phyloP scores from a whole-genome alignment of 1,140 invertebrate genomes.

The Bilobella aurantiaca region DNA sequence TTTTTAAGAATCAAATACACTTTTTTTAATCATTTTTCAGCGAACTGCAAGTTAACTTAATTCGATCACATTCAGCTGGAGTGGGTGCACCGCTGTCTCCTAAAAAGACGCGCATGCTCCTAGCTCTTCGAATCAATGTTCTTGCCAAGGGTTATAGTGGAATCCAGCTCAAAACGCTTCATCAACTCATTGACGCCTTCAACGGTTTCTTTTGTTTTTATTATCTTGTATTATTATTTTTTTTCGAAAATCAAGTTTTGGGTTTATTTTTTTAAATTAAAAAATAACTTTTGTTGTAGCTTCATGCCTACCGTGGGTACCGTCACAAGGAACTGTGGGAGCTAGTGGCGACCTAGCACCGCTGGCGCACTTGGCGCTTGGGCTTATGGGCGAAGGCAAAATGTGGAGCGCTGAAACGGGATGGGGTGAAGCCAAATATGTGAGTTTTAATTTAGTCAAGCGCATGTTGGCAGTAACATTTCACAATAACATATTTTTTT shows the following conservation, averaged over 20 bases:
- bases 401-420: conserved; percentile 65
- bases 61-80: conserved; percentile 59
- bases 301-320: conserved; percentile 60
- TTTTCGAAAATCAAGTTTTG: too few species aligned
- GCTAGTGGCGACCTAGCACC: conserved; percentile 64
- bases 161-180: conserved; percentile 52
- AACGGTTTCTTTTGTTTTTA: conserved; percentile 46
- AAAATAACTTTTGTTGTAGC: conserved; percentile 40
- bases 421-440: conserved; percentile 57
- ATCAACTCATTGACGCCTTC: conserved; percentile 57
- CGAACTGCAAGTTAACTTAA: conserved; percentile 58
- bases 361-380: conserved; percentile 53
- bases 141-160: conserved; percentile 63
- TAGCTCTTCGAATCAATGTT: conserved; percentile 61
- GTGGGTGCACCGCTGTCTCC: conserved; percentile 55
- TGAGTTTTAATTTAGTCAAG: too few species aligned
- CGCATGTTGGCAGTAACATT: too few species aligned
- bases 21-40: conserved; percentile 39
- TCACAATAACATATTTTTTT: too few species aligned
- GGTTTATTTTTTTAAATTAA: not conserved
- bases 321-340: conserved; percentile 57
- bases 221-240: not conserved
- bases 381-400: conserved; percentile 62
- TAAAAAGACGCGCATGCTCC: conserved; percentile 54
- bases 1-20: not conserved